Conservation (phyloP, 1,140 invertebrate species). For the Drosophila nikananu region DNA sequence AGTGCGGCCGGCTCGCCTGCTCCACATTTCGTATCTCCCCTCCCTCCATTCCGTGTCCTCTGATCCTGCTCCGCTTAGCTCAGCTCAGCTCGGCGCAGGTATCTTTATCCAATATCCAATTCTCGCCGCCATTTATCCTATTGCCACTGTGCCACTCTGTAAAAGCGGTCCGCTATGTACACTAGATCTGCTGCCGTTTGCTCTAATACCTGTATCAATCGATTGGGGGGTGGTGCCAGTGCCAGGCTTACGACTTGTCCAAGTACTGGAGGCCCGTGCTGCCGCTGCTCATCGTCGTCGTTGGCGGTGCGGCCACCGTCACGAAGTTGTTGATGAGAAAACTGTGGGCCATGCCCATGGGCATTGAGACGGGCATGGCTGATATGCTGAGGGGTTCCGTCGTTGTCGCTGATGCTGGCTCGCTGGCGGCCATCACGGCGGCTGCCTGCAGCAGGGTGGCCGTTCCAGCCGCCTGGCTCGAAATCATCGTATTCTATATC, state of each 20-base stretch:
- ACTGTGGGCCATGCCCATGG: slow-evolving; percentile 73
- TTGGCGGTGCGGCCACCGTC: slow-evolving; percentile 67
- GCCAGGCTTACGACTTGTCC: slow-evolving; percentile 59
- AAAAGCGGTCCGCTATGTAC: slow-evolving; percentile 47
- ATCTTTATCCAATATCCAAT: slow-evolving; percentile 14
- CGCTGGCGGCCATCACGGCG: slow-evolving; percentile 64
- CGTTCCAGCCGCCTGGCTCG: slow-evolving; percentile 64
- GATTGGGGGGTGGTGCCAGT: slow-evolving; percentile 22
- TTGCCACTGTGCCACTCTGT: slow-evolving; percentile 36
- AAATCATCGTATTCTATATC: slow-evolving; percentile 87
- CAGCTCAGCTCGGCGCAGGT: slow-evolving; percentile 47
- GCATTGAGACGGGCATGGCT: slow-evolving; percentile 62
- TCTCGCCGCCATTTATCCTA: slow-evolving; percentile 26
- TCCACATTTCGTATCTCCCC: background rate
- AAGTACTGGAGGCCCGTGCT: slow-evolving; percentile 69
- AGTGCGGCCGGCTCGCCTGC: slow-evolving; percentile 48
- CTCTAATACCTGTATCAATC: slow-evolving; percentile 76
- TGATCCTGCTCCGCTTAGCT: slow-evolving; percentile 29
- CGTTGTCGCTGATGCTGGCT: slow-evolving; percentile 21
- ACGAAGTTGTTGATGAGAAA: slow-evolving; percentile 79
- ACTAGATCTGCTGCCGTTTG: slow-evolving; percentile 66
- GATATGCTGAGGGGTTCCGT: slow-evolving; percentile 75
- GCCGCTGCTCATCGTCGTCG: slow-evolving; percentile 44
- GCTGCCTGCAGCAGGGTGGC: slow-evolving; percentile 71
- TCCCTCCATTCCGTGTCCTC: background rate